Percentiles rank a stretch among this genome's conserved stretches.
These are phyloP conservation scores for Diplogasteroides magnus DNA, from an alignment of 1,140 invertebrate genomes.

Conservation along the genomic window DNA sequence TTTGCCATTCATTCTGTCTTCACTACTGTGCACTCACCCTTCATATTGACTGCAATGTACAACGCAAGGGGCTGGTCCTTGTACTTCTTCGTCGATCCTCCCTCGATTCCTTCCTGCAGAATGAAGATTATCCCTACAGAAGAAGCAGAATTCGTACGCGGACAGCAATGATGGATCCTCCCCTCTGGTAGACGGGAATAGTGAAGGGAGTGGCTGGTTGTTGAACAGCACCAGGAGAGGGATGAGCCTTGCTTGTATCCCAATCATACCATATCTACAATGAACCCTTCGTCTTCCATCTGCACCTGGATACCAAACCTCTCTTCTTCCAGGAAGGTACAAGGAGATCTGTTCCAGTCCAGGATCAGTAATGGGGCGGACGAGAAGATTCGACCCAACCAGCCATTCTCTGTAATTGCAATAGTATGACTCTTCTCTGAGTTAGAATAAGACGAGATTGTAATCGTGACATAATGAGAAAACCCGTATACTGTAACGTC, in stretches of 20 bases:
- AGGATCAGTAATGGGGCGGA: conserved; percentile 77
- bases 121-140: conserved; percentile 67
- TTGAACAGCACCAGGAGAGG: conserved; percentile 64
- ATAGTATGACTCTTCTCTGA: too few species aligned
- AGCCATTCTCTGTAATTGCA: conserved; percentile 51
- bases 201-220: conserved; percentile 69
- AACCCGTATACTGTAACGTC: too few species aligned
- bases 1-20: too few species aligned
- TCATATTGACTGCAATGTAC: conserved; percentile 69
- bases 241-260: conserved; percentile 69
- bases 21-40: too few species aligned
- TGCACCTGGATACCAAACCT: conserved; percentile 3
- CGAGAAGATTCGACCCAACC: conserved; percentile 71
- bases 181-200: conserved; percentile 87
- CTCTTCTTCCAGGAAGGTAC: conserved; percentile 71
- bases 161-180: conserved; percentile 81
- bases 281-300: not conserved
- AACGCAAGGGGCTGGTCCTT: conserved; percentile 85
- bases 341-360: conserved; percentile 66
- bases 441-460: not conserved
- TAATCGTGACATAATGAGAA: too few species aligned
- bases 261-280: conserved; percentile 83
- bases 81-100: conserved; percentile 15
- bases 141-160: conserved; percentile 86
- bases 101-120: not conserved